Evolutionary conservation across 2,888 invertebrate genomes (phyloP).

Genomic region (Diarsia dahlii): DNA sequence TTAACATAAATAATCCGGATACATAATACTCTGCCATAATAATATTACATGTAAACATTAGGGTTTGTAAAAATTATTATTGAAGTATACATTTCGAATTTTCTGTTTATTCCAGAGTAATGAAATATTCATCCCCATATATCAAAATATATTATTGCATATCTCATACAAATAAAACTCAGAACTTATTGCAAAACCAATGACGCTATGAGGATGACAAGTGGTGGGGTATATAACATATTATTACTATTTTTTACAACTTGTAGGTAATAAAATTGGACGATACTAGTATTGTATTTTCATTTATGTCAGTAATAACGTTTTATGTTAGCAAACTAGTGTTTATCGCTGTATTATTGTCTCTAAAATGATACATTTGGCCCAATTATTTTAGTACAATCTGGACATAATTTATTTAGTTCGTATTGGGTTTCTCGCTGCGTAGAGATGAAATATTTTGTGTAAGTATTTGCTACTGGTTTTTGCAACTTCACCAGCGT

Average conservation of each 20-base stretch:
- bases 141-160: background rate
- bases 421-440: background rate
- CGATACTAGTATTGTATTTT: conserved; percentile 44
- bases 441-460: background rate
- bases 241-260: conserved; percentile 55
- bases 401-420: conserved; percentile 10
- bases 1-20: too few relatives aligned
- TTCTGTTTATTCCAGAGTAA: too few relatives aligned
- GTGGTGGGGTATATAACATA: conserved; percentile 30
- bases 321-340: conserved; percentile 55
- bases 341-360: conserved; percentile 47
- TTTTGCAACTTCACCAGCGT: background rate
- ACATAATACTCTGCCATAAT: too few relatives aligned
- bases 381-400: conserved; percentile 37
- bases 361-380: conserved; percentile 46
- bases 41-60: too few relatives aligned
- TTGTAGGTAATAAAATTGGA: conserved; percentile 51
- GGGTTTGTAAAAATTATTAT: too few relatives aligned
- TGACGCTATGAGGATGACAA: conserved; percentile 39
- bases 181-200: conserved; percentile 45
- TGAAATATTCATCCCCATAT: conserved; percentile 1
- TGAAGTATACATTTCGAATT: too few relatives aligned
- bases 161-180: conserved; percentile 32
- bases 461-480: background rate
- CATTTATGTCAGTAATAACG: conserved; percentile 53